Evolutionary conservation across 2,888 invertebrate genomes (phyloP).

Genomic region (Eupithecia insigniata): DNA sequence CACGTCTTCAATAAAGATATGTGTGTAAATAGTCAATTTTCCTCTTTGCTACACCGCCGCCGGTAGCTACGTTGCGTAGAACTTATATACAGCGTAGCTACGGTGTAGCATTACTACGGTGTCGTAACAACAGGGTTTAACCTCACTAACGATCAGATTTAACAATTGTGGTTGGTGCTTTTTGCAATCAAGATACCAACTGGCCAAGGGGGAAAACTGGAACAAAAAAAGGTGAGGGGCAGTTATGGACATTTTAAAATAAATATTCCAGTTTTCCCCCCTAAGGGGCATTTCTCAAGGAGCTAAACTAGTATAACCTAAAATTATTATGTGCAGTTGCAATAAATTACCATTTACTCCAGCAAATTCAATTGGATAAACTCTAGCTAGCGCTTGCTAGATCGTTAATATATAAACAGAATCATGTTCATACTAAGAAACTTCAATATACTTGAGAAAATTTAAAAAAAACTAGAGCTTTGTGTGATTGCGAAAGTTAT

Average conservation of each 20-base stretch:
- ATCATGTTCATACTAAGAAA: constrained; percentile 17
- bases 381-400: constrained; percentile 18
- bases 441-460: not conserved
- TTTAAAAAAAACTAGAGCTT: not conserved
- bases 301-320: too few relatives aligned
- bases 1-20: not conserved
- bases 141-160: not conserved
- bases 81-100: not conserved
- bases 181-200: not conserved
- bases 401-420: constrained; percentile 27
- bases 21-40: not conserved
- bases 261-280: too few relatives aligned
- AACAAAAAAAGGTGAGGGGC: too few relatives aligned
- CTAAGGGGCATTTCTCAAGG: too few relatives aligned
- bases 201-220: too few relatives aligned
- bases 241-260: too few relatives aligned
- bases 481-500: not conserved
- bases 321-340: constrained; percentile 22
- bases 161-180: not conserved
- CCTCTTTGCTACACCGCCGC: not conserved
- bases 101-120: not conserved
- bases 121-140: not conserved
- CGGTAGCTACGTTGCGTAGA: not conserved
- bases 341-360: constrained; percentile 21
- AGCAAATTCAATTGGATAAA: constrained; percentile 31